These are phyloP conservation scores for Phylloscopus trochilus DNA, from an alignment of 2,113 vertebrate species.

Conservation along the genomic window DNA sequence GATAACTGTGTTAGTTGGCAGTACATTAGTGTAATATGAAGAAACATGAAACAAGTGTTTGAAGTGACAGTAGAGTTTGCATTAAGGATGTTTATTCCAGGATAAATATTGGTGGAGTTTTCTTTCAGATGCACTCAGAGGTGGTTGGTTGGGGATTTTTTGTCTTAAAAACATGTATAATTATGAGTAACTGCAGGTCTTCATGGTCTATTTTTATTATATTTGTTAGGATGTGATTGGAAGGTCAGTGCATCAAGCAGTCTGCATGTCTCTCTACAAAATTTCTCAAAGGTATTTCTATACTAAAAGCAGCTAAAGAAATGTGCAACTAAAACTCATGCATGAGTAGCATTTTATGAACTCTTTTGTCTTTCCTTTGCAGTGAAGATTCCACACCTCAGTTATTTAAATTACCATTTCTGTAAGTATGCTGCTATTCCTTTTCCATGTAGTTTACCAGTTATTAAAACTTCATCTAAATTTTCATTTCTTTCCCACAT, in stretches of 20 bases:
- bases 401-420: constrained; percentile 88
- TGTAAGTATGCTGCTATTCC: constrained; percentile 78
- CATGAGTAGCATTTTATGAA: not conserved
- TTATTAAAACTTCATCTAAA: not conserved
- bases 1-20: not conserved
- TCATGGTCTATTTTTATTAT: not conserved
- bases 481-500: not conserved
- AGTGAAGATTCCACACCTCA: constrained; percentile 82
- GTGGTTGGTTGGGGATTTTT: not conserved
- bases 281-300: constrained; percentile 80
- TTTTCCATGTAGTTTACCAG: not conserved
- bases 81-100: not conserved
- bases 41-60: not conserved
- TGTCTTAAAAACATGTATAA: not conserved
- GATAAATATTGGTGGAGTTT: not conserved
- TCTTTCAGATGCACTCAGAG: not conserved
- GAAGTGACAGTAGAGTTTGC: not conserved
- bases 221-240: constrained; percentile 84
- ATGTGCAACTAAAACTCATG: not conserved
- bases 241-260: constrained; percentile 84
- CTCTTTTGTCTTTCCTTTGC: constrained; percentile 34
- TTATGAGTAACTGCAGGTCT: not conserved
- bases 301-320: not conserved
- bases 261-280: constrained; percentile 83
- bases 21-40: not conserved